A percentile compares a stretch with the other conserved stretches of the same genome.
phyloP scores from a whole-genome alignment of 2,888 invertebrate species.

The Parapristionchus giblindavisi region DNA sequence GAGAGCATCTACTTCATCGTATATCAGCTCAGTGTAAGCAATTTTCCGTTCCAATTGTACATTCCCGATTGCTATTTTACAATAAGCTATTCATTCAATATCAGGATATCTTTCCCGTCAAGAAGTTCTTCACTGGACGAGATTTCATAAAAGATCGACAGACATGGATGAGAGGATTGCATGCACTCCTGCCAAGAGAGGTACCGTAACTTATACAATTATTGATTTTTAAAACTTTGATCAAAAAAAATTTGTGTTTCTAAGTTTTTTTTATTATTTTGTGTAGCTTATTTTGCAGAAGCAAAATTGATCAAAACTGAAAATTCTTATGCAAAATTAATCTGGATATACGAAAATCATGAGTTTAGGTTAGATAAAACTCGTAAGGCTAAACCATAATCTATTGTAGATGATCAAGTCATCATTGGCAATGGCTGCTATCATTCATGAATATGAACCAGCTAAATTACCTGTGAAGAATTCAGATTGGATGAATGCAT shows the following conservation, averaged over 20 bases:
- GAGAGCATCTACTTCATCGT: conserved; percentile 93
- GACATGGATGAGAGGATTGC: conserved; percentile 63
- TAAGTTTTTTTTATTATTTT: neutral
- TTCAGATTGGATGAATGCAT: conserved; percentile 60
- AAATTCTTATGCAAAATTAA: neutral
- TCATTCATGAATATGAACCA: conserved; percentile 90
- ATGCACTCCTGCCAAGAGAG: conserved; percentile 62
- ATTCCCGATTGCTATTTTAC: no score
- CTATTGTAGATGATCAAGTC: conserved; percentile 46
- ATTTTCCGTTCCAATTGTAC: neutral
- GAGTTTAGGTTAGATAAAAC: neutral
- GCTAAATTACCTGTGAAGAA: conserved; percentile 80
- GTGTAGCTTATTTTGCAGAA: neutral
- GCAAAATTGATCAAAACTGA: conserved; percentile 39
- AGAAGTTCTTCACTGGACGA: conserved; percentile 65
- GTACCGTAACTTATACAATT: conserved; percentile 40
- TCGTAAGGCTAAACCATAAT: neutral
- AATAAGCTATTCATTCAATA: no score
- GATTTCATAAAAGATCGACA: conserved; percentile 65
- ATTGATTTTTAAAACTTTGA: conserved; percentile 3
- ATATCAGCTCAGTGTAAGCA: conserved; percentile 79
- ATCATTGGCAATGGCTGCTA: conserved; percentile 81
- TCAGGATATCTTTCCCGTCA: conserved; percentile 81
- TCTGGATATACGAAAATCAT: neutral
- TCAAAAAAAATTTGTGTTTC: neutral